Evolutionary conservation across 2,888 invertebrate species (phyloP).

Genomic region (Arctia plantaginis): DNA sequence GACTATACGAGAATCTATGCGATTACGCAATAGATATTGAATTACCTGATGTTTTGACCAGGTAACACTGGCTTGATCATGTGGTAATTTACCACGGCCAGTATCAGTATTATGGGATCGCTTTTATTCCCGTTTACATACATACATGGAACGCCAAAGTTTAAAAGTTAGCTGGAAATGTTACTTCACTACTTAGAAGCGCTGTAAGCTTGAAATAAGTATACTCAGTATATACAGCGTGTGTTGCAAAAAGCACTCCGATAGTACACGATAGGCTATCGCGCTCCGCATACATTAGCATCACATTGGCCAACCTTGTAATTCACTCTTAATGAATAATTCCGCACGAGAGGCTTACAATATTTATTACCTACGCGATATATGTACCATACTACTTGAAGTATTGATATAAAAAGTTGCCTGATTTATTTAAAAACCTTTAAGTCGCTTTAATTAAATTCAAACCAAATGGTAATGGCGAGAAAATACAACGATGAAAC

Average conservation of each 20-base stretch:
- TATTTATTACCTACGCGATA: constrained; percentile 17
- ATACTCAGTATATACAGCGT: constrained; percentile 26
- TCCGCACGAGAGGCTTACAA: constrained; percentile 48
- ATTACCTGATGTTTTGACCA: neutral
- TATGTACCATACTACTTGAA: neutral
- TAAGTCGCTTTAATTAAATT: neutral
- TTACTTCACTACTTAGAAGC: neutral
- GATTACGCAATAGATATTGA: neutral
- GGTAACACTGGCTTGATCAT: neutral
- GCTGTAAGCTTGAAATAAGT: constrained; percentile 11
- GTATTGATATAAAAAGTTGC: neutral
- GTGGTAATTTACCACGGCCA: neutral
- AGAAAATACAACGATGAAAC: too few species aligned
- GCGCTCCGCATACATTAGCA: constrained; percentile 63
- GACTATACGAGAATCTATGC: neutral
- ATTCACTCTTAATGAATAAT: constrained; percentile 65
- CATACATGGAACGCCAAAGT: neutral
- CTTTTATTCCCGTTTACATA: neutral
- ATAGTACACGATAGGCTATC: constrained; percentile 59
- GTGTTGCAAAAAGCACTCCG: constrained; percentile 51
- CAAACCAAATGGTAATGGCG: neutral
- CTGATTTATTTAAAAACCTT: neutral
- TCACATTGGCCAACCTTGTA: constrained; percentile 58
- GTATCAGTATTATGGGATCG: neutral
- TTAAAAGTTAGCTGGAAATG: constrained; percentile 5